Evolutionary conservation across 2,797 vertebrate species (phyloP), one percentile per base, ranked within the genome.

Genomic region (Hypotaenidia philippensis): DNA sequence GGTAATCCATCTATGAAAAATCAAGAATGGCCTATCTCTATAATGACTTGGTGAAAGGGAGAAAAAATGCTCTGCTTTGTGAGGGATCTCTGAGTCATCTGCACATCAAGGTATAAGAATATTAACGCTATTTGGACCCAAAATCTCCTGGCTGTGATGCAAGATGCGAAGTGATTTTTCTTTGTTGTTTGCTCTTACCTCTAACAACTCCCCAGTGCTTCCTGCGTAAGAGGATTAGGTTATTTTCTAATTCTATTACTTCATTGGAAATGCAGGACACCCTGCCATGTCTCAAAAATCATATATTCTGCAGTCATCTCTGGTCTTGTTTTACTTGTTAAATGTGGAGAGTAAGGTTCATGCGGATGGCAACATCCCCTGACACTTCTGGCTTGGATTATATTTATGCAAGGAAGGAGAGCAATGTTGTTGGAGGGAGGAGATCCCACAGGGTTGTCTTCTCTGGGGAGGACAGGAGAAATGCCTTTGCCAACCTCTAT

Each of bases 401-500:
- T 61, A 11, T 44, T 82, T 59, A 34, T 52, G 10, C 13, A 66
- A 69, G 29, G 50, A 81, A 81, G 10, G 11, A 10, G 11, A 89
- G 20, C 1, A n/a, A 74, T 31, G 4, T 44, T 90, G 15, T 14
- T 65, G 77, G 44, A 50, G 65, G 25, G 31, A 22, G 40, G 59
- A 64, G 10, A 79, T 40, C 36, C 22, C 38, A 65, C 44, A 41
- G 38, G 5, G 10, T 14, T 79, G 18, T 86, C 34, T 83, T 50
- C 34, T 65, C n/a, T 56, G 27, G 9, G 32, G 17, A 65, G 32
- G 34, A 61, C 1, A 5, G 45, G 16, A 81, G 18, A n/a, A 70
- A 26, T 0, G 1, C 14, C 1, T 1, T 23, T 49, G 34, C 15
- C 29, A 49, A 36, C 38, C 11, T 55, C 31, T 40, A 25, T 56